Percentiles rank a stretch among this genome's conserved stretches.
These are phyloP conservation scores for Pseudopipra pipra DNA, from an alignment of 2,113 vertebrate species.

Conservation along the genomic window DNA sequence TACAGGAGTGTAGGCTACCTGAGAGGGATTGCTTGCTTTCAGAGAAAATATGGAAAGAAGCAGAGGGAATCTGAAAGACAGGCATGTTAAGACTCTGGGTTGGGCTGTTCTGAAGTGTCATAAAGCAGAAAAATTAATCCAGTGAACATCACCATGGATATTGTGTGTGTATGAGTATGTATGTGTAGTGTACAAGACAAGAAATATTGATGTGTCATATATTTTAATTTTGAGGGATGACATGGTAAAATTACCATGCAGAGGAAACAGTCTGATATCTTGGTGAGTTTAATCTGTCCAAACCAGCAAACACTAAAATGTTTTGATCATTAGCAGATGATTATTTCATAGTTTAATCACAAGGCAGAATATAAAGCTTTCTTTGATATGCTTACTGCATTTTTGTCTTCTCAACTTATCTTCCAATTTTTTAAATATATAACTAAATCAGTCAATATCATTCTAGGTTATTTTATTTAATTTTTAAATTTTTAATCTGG, in stretches of 20 bases:
- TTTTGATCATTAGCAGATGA: slow-evolving; percentile 18
- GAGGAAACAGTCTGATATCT: background rate
- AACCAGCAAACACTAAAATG: background rate
- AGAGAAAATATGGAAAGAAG: background rate
- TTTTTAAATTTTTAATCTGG: background rate
- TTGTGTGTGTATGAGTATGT: background rate
- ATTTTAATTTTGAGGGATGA: background rate
- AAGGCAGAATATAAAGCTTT: background rate
- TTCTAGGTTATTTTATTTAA: background rate
- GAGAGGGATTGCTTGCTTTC: background rate
- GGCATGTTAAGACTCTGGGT: background rate
- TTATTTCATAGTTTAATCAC: slow-evolving; percentile 31
- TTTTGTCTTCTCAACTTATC: background rate
- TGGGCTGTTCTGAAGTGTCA: background rate
- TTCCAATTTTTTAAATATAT: background rate
- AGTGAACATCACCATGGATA: background rate
- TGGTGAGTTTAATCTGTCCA: background rate
- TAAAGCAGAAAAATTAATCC: background rate
- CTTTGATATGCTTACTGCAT: background rate
- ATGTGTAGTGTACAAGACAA: background rate
- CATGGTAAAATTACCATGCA: background rate
- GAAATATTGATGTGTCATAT: background rate
- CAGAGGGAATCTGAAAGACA: background rate
- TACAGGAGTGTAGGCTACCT: background rate
- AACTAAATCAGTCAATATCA: background rate